Conservation (phyloP, 2,797 vertebrate species). For the Siniperca undulata region DNA sequence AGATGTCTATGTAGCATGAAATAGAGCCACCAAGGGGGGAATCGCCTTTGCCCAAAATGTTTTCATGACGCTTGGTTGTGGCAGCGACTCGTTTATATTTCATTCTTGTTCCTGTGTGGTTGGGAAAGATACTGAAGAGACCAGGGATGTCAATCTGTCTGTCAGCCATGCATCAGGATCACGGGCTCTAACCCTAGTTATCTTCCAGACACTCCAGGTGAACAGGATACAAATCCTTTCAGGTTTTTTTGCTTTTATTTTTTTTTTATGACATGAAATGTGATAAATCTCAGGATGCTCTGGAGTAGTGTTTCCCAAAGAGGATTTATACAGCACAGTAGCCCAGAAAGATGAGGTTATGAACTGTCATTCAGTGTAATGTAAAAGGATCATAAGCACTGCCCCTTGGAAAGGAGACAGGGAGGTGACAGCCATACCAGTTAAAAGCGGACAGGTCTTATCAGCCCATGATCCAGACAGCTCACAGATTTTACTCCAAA, state of each 20-base stretch:
- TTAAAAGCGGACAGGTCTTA: slow-evolving; percentile 32
- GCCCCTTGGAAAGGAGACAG: slow-evolving; percentile 29
- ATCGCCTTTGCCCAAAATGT: slow-evolving; percentile 57
- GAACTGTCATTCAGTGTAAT: slow-evolving; percentile 64
- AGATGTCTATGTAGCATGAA: slow-evolving; percentile 64
- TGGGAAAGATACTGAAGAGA: slow-evolving; percentile 55
- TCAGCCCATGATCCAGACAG: slow-evolving; percentile 21
- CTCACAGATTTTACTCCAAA: slow-evolving; percentile 9
- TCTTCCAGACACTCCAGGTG: slow-evolving; percentile 63
- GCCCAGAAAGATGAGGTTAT: slow-evolving; percentile 65
- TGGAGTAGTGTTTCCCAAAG: slow-evolving; percentile 50
- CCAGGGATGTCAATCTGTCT: slow-evolving; percentile 60
- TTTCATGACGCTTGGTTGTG: slow-evolving; percentile 35
- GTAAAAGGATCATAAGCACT: slow-evolving; percentile 44
- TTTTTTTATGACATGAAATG: slow-evolving; percentile 63
- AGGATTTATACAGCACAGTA: slow-evolving; percentile 60
- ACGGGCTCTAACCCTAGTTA: slow-evolving; percentile 63
- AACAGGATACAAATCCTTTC: slow-evolving; percentile 54
- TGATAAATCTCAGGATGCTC: slow-evolving; percentile 63
- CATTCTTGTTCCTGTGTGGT: slow-evolving; percentile 50
- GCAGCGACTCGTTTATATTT: slow-evolving; percentile 34
- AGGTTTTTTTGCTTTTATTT: slow-evolving; percentile 23
- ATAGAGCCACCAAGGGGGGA: slow-evolving; percentile 58
- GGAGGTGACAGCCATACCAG: slow-evolving; percentile 31
- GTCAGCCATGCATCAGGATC: slow-evolving; percentile 58